phyloP scores from a whole-genome alignment of 2,797 vertebrate species.

The Bradypodion pumilum region DNA sequence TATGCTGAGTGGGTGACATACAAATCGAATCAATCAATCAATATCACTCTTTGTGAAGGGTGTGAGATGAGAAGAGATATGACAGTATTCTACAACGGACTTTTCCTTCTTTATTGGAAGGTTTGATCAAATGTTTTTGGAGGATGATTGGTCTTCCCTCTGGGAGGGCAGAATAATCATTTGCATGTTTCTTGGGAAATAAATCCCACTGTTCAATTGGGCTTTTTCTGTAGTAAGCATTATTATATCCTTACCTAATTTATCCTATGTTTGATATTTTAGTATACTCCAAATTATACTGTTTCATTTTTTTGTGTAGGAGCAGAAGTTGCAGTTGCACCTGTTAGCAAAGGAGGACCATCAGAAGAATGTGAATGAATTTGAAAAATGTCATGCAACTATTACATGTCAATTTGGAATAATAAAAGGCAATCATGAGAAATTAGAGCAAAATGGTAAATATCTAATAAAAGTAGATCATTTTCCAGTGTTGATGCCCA shows the following conservation, averaged over 20 bases:
- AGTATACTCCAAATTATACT: background rate
- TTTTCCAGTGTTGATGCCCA: background rate
- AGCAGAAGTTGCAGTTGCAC: slow-evolving; percentile 87
- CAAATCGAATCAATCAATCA: no score
- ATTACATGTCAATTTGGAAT: slow-evolving; percentile 81
- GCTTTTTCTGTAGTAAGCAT: background rate
- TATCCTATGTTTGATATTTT: background rate
- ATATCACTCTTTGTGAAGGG: background rate
- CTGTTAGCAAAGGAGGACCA: slow-evolving; percentile 85
- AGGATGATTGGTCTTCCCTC: background rate
- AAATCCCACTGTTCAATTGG: background rate
- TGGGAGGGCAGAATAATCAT: background rate
- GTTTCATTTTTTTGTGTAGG: slow-evolving; percentile 71
- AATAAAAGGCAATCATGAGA: slow-evolving; percentile 83
- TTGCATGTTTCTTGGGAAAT: background rate
- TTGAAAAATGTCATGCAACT: slow-evolving; percentile 82
- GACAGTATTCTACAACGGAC: background rate
- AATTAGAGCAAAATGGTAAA: slow-evolving; percentile 89
- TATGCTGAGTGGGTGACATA: no score
- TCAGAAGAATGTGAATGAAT: slow-evolving; percentile 87
- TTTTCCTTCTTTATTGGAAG: background rate
- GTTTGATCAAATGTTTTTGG: background rate
- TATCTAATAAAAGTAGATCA: background rate
- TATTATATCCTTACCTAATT: background rate
- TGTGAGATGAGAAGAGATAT: background rate